Percentiles rank a stretch among this genome's conserved stretches.
Evolutionary conservation across 2,113 vertebrate genomes (phyloP).

Genomic region (Barbus barbus): DNA sequence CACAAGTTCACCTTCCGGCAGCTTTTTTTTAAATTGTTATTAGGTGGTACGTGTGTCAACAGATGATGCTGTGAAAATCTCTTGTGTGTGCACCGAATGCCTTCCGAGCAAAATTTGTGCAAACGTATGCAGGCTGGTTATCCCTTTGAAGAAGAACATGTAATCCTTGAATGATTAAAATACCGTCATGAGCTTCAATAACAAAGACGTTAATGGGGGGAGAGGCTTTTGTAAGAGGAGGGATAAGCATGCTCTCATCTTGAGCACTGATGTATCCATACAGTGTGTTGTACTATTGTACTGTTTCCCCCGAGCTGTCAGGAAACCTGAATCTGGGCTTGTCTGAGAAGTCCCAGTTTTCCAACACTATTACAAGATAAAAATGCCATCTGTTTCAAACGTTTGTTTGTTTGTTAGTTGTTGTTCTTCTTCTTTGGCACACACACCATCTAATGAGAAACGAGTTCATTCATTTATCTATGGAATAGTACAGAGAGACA

Average conservation of each 20-base stretch:
- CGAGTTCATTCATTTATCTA: slow-evolving; percentile 13
- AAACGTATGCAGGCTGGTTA: slow-evolving; percentile 36
- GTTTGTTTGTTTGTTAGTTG: slow-evolving; percentile 29
- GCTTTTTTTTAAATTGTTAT: background rate
- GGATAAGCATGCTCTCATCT: slow-evolving; percentile 48
- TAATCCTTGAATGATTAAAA: slow-evolving; percentile 56
- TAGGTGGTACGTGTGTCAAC: slow-evolving; percentile 14
- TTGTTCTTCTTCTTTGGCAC: slow-evolving; percentile 1
- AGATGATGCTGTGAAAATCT: slow-evolving; percentile 36
- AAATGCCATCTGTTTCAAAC: slow-evolving; percentile 44
- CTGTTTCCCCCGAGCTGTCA: slow-evolving; percentile 19
- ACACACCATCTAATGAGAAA: slow-evolving; percentile 4
- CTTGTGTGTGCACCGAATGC: background rate
- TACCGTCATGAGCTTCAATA: slow-evolving; percentile 42
- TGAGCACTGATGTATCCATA: slow-evolving; percentile 23
- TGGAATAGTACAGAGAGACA: background rate
- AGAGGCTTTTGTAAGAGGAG: slow-evolving; percentile 45
- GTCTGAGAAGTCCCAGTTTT: slow-evolving; percentile 13
- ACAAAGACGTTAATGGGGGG: slow-evolving; percentile 41
- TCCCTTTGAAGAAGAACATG: slow-evolving; percentile 49
- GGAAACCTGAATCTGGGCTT: slow-evolving; percentile 31
- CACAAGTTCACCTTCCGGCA: slow-evolving; percentile 3
- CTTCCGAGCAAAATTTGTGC: slow-evolving; percentile 37
- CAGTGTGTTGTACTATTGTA: slow-evolving; percentile 19
- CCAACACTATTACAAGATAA: slow-evolving; percentile 25